Evolutionary conservation across 2,888 invertebrate species (phyloP), one percentile per base, ranked within the genome.

Genomic region (Callimorpha dominula): DNA sequence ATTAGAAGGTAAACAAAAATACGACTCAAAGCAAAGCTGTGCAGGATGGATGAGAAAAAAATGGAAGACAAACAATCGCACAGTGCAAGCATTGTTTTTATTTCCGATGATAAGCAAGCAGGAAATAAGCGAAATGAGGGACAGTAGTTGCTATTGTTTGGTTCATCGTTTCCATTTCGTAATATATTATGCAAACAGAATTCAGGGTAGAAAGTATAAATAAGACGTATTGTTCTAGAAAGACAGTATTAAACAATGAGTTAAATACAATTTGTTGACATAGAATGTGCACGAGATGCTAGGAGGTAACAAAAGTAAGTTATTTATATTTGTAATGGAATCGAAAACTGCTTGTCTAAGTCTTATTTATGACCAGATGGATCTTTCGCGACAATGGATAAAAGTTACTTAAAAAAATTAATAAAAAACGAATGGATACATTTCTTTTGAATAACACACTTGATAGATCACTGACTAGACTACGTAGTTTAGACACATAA

Each of bases 121-220:
- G 93, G 93, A 93, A 93, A 88, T 85, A 86, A 86, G 83, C 85
- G 87, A 86, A 92, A 89, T 86, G 86, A 86, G 89, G 88, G 88
- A 90, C 91, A 90, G 88, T 85, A 87, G 85, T 74, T 68, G 80
- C 88, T 87, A 93, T 93, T 93, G 94, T 93, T 90, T 81, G 80
- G 81, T 70, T 81, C 86, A 85, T 86, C 80, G 76, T 85, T 83
- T 81, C 71, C 77, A 88, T 93, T 91, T 90, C 91, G 88, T 90
- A 93, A 93, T 79, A 78, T 81, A 81, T 90, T 89, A 89, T 88
- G 88, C 88, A 89, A 90, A 88, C 77, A 67, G 64, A 83, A 89
- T 85, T 87, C 83, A 81, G 86, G 83, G 83, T 88, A 85, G 82
- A 84, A 82, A 82, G 81, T 71, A 72, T 68, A 81, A 87, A 72